A percentile compares a stretch with the other conserved stretches of the same genome.
phyloP scores from a whole-genome alignment of 2,888 invertebrate species.

The Apantesis nais region DNA sequence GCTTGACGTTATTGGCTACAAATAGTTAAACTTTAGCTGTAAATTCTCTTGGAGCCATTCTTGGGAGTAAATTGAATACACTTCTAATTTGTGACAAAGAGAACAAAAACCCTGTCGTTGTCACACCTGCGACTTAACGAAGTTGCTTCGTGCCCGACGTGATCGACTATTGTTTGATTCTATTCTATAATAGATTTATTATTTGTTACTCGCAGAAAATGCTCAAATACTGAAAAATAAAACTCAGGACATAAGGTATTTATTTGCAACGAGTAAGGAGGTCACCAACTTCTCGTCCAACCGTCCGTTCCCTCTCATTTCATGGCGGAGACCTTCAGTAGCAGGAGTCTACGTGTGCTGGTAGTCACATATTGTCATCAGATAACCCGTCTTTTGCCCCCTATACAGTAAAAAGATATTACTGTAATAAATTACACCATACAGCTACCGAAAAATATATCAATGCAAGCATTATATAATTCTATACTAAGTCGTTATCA shows the following conservation, averaged over 20 bases:
- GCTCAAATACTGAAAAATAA: not conserved
- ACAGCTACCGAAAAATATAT: too few relatives aligned
- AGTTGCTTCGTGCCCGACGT: not conserved
- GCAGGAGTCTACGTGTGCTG: too few relatives aligned
- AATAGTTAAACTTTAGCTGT: not conserved
- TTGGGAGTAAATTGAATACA: not conserved
- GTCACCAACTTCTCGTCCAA: too few relatives aligned
- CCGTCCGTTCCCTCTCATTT: too few relatives aligned
- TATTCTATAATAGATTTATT: not conserved
- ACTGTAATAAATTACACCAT: too few relatives aligned
- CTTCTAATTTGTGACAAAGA: not conserved
- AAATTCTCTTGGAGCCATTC: not conserved
- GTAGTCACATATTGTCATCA: too few relatives aligned
- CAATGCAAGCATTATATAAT: too few relatives aligned
- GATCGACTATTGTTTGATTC: not conserved
- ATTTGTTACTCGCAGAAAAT: not conserved
- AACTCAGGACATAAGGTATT: too few relatives aligned
- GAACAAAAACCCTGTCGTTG: not conserved
- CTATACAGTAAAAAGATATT: too few relatives aligned
- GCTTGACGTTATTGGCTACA: not conserved
- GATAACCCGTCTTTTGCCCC: too few relatives aligned
- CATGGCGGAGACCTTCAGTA: too few relatives aligned
- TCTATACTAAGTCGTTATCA: not conserved
- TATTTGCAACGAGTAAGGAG: too few relatives aligned
- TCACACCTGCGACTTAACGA: not conserved